Conservation (phyloP, 2,113 vertebrate genomes). For the Falcunculus frontatus region DNA sequence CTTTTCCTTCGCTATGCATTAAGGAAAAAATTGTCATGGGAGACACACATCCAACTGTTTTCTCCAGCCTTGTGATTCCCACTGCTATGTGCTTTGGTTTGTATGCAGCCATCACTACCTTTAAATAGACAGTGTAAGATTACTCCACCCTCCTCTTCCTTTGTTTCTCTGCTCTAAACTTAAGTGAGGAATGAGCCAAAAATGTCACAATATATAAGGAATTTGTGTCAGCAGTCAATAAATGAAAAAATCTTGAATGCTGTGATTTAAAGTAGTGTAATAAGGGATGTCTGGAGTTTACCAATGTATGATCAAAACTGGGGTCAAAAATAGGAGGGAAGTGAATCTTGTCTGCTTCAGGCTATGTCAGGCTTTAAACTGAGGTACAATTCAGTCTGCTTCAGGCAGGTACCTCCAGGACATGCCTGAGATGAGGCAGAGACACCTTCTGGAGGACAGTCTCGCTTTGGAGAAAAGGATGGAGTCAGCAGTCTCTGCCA, state of each 20-base stretch:
- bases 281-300: not conserved
- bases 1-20: not conserved
- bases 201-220: not conserved
- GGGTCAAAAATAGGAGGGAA: not conserved
- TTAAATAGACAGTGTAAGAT: conserved; percentile 41
- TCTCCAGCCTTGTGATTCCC: conserved; percentile 12
- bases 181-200: conserved; percentile 13
- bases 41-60: conserved; percentile 13
- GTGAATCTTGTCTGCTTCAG: not conserved
- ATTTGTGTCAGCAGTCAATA: conserved; percentile 14
- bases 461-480: not conserved
- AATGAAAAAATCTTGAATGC: not conserved
- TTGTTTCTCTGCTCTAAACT: conserved; percentile 44
- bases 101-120: not conserved
- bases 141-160: conserved; percentile 26
- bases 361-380: not conserved
- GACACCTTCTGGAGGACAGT: not conserved
- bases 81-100: not conserved
- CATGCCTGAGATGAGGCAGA: not conserved
- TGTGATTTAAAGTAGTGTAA: not conserved
- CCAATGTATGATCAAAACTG: not conserved
- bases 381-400: not conserved
- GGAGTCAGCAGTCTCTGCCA: not conserved
- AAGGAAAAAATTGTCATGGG: not conserved
- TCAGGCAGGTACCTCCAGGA: not conserved